Conservation (phyloP, 1,140 invertebrate species). For the Pachyrhynchus sulphureomaculatus region DNA sequence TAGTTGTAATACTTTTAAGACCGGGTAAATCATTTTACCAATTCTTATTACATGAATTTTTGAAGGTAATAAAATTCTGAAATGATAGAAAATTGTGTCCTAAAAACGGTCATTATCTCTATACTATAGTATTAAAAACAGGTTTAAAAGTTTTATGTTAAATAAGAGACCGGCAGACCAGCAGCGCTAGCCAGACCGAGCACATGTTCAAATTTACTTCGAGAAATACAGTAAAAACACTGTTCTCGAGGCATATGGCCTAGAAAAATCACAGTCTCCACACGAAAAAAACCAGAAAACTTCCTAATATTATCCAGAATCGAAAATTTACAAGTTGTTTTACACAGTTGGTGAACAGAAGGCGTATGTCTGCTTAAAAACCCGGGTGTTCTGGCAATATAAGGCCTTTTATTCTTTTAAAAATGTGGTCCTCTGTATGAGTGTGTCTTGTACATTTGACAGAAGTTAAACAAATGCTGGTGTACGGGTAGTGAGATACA, state of each 20-base stretch:
- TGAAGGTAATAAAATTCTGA: too few relatives aligned
- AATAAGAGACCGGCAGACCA: too few relatives aligned
- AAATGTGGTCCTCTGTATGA: constrained; percentile 6
- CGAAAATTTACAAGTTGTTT: constrained; percentile 9
- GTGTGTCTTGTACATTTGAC: not conserved
- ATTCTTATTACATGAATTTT: too few relatives aligned
- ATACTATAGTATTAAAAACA: too few relatives aligned
- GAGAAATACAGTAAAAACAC: constrained; percentile 1
- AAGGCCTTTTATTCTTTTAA: constrained; percentile 13
- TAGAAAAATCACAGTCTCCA: not conserved
- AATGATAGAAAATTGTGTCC: too few relatives aligned
- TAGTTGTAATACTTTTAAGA: too few relatives aligned
- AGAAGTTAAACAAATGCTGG: constrained; percentile 19
- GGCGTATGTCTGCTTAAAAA: not conserved
- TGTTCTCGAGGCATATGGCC: constrained; percentile 2
- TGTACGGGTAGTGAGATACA: too few relatives aligned
- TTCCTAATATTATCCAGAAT: constrained; percentile 19
- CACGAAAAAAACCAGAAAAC: constrained; percentile 4
- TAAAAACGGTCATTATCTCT: too few relatives aligned
- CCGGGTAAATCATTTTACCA: too few relatives aligned
- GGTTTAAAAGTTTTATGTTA: too few relatives aligned
- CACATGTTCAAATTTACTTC: too few relatives aligned
- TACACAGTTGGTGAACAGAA: constrained; percentile 15
- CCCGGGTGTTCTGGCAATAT: constrained; percentile 15
- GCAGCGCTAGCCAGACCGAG: too few relatives aligned